Base-by-base conservation (phyloP, 2,888 invertebrate species). In the Podotricha telesiphe region DNA sequence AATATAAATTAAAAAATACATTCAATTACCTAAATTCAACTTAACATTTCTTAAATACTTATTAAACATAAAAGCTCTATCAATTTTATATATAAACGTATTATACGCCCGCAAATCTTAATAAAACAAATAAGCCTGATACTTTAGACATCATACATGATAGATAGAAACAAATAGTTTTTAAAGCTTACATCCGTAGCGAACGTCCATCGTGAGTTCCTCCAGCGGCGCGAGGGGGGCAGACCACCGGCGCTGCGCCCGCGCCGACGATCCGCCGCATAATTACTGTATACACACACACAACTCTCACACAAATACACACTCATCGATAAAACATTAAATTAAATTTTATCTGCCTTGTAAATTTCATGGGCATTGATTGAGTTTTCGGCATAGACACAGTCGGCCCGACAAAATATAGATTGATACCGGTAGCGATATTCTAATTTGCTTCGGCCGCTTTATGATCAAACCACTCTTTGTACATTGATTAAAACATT, bases 181-280 rank as follows among this genome's bases (percentile, higher is more conserved):
- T 65, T 61, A 71, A 67, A 67, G 71, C 66, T 73, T 65, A 73
- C 64, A 71, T 73, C 68, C 66, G 71, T 71, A 67, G 68, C 73
- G 71, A 69, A 73, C 71, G 66, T 67, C 69, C 71, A 69, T 72
- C 69, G 65, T 69, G 68, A 72, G 67, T 56, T 70, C 48, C 67
- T 42, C 42, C 86, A 84, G 85, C 17, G 65, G 70, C 78, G 79
- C 78, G 78, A 78, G 82, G 81, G 81, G 78, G 76, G 75, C 81
- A 82, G 91, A 91, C 91, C 91, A 91, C 92, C 92, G 78, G 89
- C 88, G 91, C 91, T 82, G 91, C 85, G 89, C 88, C 84, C 83
- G 89, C 89, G 87, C 87, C 82, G 86, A 80, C 83, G 84, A 81
- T 80, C 86, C 86, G 85, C 85, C 88, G 88, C 91, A 91, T 93